These are phyloP conservation scores for Oxystoma pomonae DNA, from an alignment of 2,888 invertebrate species.

Conservation along the genomic window DNA sequence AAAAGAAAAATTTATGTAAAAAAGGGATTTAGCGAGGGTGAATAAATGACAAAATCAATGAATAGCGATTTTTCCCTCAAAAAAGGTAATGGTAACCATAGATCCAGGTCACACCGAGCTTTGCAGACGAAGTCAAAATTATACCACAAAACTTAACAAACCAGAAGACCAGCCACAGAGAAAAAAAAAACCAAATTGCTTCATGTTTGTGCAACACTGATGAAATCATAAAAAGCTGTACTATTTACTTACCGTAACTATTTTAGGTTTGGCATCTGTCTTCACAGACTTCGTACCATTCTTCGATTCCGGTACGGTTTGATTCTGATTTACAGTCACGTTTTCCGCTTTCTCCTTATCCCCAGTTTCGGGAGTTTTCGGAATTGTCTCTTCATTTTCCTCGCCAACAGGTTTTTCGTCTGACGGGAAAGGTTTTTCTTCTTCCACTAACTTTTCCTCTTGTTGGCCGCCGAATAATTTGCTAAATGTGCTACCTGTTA, in stretches of 20 bases:
- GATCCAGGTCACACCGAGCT: too few relatives aligned
- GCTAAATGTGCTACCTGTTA: slow-evolving; percentile 77
- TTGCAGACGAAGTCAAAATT: too few relatives aligned
- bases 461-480: slow-evolving; percentile 72
- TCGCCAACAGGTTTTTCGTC: slow-evolving; percentile 41
- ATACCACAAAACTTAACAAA: too few relatives aligned
- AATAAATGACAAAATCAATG: too few relatives aligned
- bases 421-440: slow-evolving; percentile 33
- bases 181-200: too few relatives aligned
- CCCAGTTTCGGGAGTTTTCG: slow-evolving; percentile 47
- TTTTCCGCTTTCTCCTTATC: slow-evolving; percentile 43
- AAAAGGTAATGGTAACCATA: too few relatives aligned
- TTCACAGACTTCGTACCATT: slow-evolving; percentile 49
- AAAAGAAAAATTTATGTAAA: too few relatives aligned
- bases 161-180: too few relatives aligned
- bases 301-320: slow-evolving; percentile 20
- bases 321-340: neutral
- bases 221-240: too few relatives aligned
- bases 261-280: slow-evolving; percentile 60
- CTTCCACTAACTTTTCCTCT: slow-evolving; percentile 49
- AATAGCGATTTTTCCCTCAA: too few relatives aligned
- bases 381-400: slow-evolving; percentile 43
- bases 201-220: too few relatives aligned
- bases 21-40: too few relatives aligned
- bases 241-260: slow-evolving; percentile 58